Evolutionary conservation across 1,140 invertebrate genomes (phyloP).

Genomic region (Neodiprion fabricii): DNA sequence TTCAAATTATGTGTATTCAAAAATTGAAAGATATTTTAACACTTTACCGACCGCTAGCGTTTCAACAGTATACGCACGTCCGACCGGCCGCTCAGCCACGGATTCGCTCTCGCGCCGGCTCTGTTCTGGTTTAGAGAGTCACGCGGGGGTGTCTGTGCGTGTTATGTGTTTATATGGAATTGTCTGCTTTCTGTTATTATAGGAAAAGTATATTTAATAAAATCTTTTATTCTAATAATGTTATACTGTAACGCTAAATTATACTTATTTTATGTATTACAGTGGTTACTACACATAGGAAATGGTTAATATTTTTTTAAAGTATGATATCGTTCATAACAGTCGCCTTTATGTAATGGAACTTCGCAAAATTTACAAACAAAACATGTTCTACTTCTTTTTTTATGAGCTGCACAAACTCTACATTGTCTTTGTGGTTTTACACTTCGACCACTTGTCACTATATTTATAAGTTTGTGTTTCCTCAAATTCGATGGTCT

Average conservation of each 20-base stretch:
- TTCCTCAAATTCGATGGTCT: slow-evolving; percentile 14
- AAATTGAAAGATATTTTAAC: not conserved
- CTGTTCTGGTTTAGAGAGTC: slow-evolving; percentile 2
- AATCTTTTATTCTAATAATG: slow-evolving; percentile 8
- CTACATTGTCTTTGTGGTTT: slow-evolving; percentile 4
- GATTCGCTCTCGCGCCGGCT: slow-evolving; percentile 8
- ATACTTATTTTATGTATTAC: slow-evolving; percentile 8
- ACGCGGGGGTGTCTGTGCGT: slow-evolving; percentile 2
- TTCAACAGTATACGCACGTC: not conserved
- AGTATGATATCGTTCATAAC: slow-evolving; percentile 1
- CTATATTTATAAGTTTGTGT: slow-evolving; percentile 17
- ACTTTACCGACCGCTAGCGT: slow-evolving; percentile 10
- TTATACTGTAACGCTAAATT: not conserved
- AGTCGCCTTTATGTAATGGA: slow-evolving; percentile 7
- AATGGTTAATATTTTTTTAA: slow-evolving; percentile 3
- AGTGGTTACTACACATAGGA: slow-evolving; percentile 4
- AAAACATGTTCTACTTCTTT: slow-evolving; percentile 5
- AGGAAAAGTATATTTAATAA: not conserved
- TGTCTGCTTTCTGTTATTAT: slow-evolving; percentile 7
- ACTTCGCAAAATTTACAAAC: slow-evolving; percentile 7
- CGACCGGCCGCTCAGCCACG: slow-evolving; percentile 7
- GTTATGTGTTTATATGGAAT: not conserved
- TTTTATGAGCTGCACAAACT: slow-evolving; percentile 5
- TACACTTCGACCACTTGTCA: slow-evolving; percentile 13
- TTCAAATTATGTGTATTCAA: too few species aligned